phyloP scores from a whole-genome alignment of 2,797 vertebrate genomes.

The Chelonia mydas region DNA sequence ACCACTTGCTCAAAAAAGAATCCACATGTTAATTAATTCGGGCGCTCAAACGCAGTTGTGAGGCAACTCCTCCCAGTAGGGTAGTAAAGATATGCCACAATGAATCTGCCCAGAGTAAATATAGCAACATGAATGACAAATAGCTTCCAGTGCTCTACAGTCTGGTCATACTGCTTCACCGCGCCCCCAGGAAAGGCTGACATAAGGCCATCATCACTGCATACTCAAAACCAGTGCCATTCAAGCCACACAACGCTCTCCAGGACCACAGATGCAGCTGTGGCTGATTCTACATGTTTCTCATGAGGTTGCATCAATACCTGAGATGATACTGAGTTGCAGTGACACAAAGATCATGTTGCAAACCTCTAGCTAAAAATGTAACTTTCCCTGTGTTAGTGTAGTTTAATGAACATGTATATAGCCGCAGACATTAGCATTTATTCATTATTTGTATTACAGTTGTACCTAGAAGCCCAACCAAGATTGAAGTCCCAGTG shows the following conservation, averaged over 20 bases:
- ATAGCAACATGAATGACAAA: neutral
- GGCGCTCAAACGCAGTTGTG: neutral
- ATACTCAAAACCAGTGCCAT: neutral
- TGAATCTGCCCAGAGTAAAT: slow-evolving; percentile 10
- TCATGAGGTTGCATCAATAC: neutral
- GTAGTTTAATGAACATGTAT: neutral
- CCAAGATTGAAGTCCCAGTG: neutral
- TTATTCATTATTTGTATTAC: neutral
- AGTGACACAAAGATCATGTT: rapidly evolving
- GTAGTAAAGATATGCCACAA: neutral
- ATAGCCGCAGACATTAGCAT: neutral
- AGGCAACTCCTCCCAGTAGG: neutral
- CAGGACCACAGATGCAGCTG: neutral
- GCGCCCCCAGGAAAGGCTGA: neutral
- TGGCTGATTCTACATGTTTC: neutral
- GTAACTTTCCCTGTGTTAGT: neutral
- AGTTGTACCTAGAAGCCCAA: neutral
- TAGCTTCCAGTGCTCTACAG: neutral
- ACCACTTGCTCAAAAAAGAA: slow-evolving; percentile 25
- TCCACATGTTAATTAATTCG: neutral
- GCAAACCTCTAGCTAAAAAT: neutral
- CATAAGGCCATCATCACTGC: neutral
- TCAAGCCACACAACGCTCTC: neutral
- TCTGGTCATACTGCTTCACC: neutral
- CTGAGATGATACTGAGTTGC: neutral